These are phyloP conservation scores for Drosophila flavopinicola DNA, from an alignment of 2,888 invertebrate genomes.

Conservation along the genomic window DNA sequence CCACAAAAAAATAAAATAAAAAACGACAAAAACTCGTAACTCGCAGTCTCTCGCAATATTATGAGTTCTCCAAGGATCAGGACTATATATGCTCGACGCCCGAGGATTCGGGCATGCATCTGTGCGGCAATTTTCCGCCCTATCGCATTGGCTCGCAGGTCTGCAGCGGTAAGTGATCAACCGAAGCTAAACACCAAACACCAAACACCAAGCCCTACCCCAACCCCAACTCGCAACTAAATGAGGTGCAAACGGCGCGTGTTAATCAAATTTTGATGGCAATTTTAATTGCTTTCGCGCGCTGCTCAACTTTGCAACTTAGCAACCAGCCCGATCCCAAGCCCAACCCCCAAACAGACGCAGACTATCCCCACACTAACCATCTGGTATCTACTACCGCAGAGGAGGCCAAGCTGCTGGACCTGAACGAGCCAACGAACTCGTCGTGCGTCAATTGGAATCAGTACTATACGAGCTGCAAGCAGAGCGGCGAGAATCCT, in stretches of 20 bases:
- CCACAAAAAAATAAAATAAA: background rate
- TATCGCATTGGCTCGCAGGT: conserved; percentile 89
- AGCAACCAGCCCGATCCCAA: background rate
- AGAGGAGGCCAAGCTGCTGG: conserved; percentile 82
- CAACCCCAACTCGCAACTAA: conserved; percentile 35
- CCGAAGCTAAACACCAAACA: background rate
- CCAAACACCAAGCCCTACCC: background rate
- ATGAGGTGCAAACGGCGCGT: conserved; percentile 73
- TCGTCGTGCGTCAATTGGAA: conserved; percentile 98
- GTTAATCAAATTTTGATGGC: conserved; percentile 76
- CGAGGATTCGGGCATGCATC: conserved; percentile 97
- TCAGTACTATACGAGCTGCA: conserved; percentile 98
- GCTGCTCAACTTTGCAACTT: conserved; percentile 47
- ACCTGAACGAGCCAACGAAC: conserved; percentile 88
- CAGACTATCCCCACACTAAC: background rate
- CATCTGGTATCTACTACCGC: conserved; percentile 17
- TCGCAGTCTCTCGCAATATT: conserved; percentile 90
- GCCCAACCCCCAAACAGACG: background rate
- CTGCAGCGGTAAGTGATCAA: conserved; percentile 90
- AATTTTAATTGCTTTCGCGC: conserved; percentile 69
- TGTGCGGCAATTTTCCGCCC: conserved; percentile 93
- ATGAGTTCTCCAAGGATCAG: conserved; percentile 93
- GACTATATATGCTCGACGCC: conserved; percentile 98
- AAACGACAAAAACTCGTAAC: conserved; percentile 17
- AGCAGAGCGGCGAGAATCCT: conserved; percentile 96